Evolutionary conservation across 2,888 invertebrate genomes (phyloP), one percentile per base, ranked within the genome.

Genomic region (Acleris laterana): DNA sequence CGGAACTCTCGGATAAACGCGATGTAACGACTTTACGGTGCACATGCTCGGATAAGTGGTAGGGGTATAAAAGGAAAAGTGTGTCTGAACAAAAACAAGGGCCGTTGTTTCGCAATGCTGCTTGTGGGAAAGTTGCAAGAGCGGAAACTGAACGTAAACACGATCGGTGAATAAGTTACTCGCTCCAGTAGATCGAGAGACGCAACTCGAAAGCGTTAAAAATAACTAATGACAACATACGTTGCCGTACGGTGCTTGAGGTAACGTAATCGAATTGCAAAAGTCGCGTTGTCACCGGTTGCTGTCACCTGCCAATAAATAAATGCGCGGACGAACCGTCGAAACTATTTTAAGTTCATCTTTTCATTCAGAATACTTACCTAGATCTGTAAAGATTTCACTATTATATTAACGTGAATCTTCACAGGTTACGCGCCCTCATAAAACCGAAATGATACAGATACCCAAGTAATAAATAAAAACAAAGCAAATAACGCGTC

Each of bases 171-270:
- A 84, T 85, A 84, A 82, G 80, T 83, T 84, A 81, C 75, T 80
- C 81, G 85, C 83, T 83, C 79, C 82, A 82, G 77, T 83, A 78
- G 81, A 77, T 78, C 71, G 72, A 73, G 71, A 74, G 73, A 71
- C 70, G 74, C 75, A 69, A 75, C 78, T 82, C 77, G 79, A 81
- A 81, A 83, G 77, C 83, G 87, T 86, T 90, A 92, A 90, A 90
- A 91, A 92, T 92, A 93, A 89, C 88, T 84, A 87, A 87, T 92
- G 92, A 91, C 90, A 92, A 89, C 90, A 89, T 78, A 83, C 89
- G 85, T 38, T 38, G 82, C 85, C 88, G 88, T 87, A 84, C 84
- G 51, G 61, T 66, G 83, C 77, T 74, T 71, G 72, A 77, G 78
- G 82, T 88, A 91, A 89, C 89, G 91, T 89, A 91, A 87, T 83